Conservation (phyloP, 2,113 vertebrate genomes). For the Leptobrachium leishanense region DNA sequence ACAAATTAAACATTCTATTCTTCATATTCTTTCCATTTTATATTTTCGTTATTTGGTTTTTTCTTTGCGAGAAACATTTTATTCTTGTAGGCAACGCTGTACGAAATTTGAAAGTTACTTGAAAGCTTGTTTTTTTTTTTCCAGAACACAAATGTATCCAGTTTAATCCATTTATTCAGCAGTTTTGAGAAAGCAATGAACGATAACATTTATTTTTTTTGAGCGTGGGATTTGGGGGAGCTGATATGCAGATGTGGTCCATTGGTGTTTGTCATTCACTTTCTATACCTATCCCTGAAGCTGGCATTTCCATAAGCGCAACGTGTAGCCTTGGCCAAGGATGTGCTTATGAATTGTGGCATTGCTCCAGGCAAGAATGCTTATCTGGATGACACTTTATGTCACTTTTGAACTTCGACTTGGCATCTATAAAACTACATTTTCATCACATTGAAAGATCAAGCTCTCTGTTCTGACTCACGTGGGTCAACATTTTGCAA, state of each 20-base stretch:
- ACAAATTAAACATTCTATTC: no score
- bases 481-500: slow-evolving; percentile 79
- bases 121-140: no score
- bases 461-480: slow-evolving; percentile 70
- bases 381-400: slow-evolving; percentile 73
- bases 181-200: no score
- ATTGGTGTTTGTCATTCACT: slow-evolving; percentile 25
- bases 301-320: slow-evolving; percentile 15
- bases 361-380: slow-evolving; percentile 74
- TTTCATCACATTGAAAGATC: slow-evolving; percentile 79
- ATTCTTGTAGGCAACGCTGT: no score
- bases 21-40: no score
- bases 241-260: neutral
- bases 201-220: no score
- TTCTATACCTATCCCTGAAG: slow-evolving; percentile 16
- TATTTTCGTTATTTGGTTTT: no score
- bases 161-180: no score
- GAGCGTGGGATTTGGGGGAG: no score
- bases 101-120: no score
- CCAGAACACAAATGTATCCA: no score
- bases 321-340: slow-evolving; percentile 61
- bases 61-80: no score
- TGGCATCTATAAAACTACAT: slow-evolving; percentile 79
- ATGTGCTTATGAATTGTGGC: slow-evolving; percentile 73
- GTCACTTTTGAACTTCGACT: slow-evolving; percentile 75